Evolutionary conservation across 2,888 invertebrate species (phyloP), one percentile per base, ranked within the genome.

Genomic region (Uropetala carovei): DNA sequence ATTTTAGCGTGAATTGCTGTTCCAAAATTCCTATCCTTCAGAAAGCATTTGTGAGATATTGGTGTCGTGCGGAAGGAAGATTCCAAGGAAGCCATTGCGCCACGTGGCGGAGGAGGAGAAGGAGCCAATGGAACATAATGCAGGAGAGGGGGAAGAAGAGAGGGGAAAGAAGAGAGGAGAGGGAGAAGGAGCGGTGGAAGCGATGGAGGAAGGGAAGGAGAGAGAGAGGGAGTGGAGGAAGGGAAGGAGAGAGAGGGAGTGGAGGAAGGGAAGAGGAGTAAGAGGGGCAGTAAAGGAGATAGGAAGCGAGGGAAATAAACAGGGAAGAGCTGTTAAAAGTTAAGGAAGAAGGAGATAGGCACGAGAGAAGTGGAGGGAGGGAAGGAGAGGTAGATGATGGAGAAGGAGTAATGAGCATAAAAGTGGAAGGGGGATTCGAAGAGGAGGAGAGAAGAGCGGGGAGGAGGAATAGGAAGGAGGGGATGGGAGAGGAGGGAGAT

Each of bases 1-100:
- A 43, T 43, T 43, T 43, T 43, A 43, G 43, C 43, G 43, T 43
- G 43, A 43, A 43, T 27, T 75, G 27, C 22, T 22, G 22, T 75
- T 22, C 27, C 75, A 27, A 27, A 75, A 75, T 75, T 75, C 75
- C 27, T 75, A 22, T 75, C 75, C 75, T 75, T 75, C 75, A 22
- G 75, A 14, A 75, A 75, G 75, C 75, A 75, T 75, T 75, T 75
- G 75, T 75, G 27, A 75, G 75, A 75, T 75, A 75, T 75, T 75
- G 75, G 75, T 75, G 75, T 75, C 75, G 75, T 22, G 75, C 75
- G 75, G 75, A 75, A 75, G 75, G 75, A 75, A 75, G 75, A 75
- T 27, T 75, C 75, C 75, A 13, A 13, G 75, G 27, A 75, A 75
- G 75, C 27, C 75, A 27, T 75, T 75, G 75, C 11, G 27, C 43